These are phyloP conservation scores for Vireo griseus DNA, from an alignment of 2,797 vertebrate species.

Conservation along the genomic window DNA sequence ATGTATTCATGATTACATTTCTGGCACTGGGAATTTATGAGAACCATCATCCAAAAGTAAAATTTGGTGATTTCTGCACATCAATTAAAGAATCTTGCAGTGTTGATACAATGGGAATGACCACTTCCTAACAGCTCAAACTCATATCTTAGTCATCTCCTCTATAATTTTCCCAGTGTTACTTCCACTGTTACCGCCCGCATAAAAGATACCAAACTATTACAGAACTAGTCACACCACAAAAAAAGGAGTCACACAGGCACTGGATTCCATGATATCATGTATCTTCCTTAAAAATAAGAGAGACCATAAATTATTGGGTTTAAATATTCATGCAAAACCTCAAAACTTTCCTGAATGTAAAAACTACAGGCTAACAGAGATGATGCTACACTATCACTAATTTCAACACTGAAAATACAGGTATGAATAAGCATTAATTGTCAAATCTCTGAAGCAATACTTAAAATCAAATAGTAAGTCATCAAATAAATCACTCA, in stretches of 20 bases:
- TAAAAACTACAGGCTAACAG: background rate
- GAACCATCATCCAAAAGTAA: background rate
- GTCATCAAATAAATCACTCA: background rate
- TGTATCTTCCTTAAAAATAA: background rate
- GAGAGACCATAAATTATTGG: background rate
- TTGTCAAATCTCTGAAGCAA: background rate
- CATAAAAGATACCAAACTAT: background rate
- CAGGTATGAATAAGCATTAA: background rate
- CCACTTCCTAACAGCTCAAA: background rate
- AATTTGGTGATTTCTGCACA: background rate
- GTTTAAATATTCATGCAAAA: background rate
- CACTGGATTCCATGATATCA: background rate
- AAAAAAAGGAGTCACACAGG: background rate
- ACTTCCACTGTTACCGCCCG: background rate
- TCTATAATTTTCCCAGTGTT: background rate
- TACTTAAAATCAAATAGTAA: background rate
- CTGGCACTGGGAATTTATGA: background rate
- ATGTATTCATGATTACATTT: background rate
- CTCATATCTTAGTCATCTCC: accelerated
- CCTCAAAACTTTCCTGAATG: background rate
- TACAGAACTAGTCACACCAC: background rate
- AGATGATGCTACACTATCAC: background rate
- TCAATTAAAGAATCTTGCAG: background rate
- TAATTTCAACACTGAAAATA: background rate
- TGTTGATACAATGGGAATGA: background rate